Evolutionary conservation across 1,140 invertebrate species (phyloP), one percentile per base, ranked within the genome.

Genomic region (Oscheius sp.): DNA sequence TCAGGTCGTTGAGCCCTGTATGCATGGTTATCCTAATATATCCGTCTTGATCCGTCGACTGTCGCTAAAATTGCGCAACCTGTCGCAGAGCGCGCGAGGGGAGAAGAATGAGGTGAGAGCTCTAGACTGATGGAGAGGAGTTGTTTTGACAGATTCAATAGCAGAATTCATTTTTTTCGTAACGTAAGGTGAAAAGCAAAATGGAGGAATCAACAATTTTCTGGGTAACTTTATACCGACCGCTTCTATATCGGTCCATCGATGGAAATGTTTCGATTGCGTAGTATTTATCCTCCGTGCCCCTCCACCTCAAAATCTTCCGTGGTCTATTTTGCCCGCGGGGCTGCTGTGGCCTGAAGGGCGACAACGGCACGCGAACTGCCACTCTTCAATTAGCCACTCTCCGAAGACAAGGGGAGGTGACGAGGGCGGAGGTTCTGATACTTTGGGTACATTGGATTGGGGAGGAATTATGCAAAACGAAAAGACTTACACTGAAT

Each of bases 401-500:
- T 52, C 35, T 23, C 32, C 20, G 3, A 3, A 13, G 28, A 34
- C 20, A 63, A 62, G 45, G 36, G 20, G 36, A 52, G 3, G 65
- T 23, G 28, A 10, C 28, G 2, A n/a, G 34, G n/a, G 52, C 23
- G 18, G 58, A 29, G 35, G 23, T 32, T 18, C 35, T 23, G 45
- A 28, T 68, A 61, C 59, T 20, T 32, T 23, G 35, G 18, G 28
- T 7, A 71, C 36, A 13, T 28, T 34, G 28, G 26, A 32, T 26
- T 15, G 59, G 10, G 35, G 10, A 7, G 26, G n/a, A 2, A 3
- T 18, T 42, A 55, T 34, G 45, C 49, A 36, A 68, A 52, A 7
- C 29, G n/a, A 49, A 52, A 29, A 55, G 45, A 69, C 75, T 74
- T 31, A 77, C 75, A 59, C 46, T 26, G 66, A 61, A 64, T 77